phyloP scores from a whole-genome alignment of 2,888 invertebrate genomes.

The Mesorhabditis belari region DNA sequence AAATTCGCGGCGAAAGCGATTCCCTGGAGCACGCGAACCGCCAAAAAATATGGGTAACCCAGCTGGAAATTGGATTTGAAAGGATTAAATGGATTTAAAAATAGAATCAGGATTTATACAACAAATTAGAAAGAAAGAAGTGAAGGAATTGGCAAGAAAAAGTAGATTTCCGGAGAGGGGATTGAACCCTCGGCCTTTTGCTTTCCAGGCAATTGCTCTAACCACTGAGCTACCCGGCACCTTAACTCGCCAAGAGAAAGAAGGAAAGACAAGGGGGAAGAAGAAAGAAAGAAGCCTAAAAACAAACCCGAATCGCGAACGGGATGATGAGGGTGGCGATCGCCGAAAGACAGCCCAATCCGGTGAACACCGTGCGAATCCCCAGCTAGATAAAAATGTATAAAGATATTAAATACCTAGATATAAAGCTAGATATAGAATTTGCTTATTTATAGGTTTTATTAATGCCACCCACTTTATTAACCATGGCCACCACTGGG shows the following conservation, averaged over 20 bases:
- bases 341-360: constrained; percentile 43
- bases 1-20: constrained; percentile 50
- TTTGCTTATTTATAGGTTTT: background rate
- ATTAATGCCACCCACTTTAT: constrained; percentile 10
- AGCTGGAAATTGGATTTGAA: constrained; percentile 17
- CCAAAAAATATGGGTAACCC: constrained; percentile 44
- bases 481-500: constrained; percentile 42
- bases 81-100: background rate
- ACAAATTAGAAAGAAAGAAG: background rate
- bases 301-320: constrained; percentile 31
- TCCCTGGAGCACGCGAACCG: constrained; percentile 43
- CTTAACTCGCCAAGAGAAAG: too few relatives aligned
- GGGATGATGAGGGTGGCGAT: constrained; percentile 42
- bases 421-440: background rate
- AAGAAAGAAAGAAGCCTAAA: background rate
- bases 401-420: background rate
- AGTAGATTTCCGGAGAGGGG: too few relatives aligned
- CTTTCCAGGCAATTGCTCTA: background rate
- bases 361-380: constrained; percentile 47
- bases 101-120: too few relatives aligned
- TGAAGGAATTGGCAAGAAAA: too few relatives aligned
- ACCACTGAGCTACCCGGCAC: too few relatives aligned
- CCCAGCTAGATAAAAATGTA: constrained; percentile 23
- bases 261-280: background rate
- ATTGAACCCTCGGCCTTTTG: too few relatives aligned